Evolutionary conservation across 1,140 invertebrate genomes (phyloP).

Genomic region (Prorops nasuta): DNA sequence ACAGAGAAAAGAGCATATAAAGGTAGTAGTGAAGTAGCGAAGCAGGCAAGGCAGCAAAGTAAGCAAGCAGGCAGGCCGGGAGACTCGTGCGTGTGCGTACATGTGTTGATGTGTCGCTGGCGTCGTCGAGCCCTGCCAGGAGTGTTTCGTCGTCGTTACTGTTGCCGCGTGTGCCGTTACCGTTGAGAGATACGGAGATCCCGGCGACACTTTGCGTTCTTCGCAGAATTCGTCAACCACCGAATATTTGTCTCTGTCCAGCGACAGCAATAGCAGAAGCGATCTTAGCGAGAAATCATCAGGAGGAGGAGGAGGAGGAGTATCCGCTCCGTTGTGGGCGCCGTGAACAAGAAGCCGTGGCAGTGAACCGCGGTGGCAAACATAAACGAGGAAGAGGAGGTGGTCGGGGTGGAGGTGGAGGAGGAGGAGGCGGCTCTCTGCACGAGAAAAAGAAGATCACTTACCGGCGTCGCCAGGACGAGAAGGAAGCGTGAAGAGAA

Average conservation of each 20-base stretch:
- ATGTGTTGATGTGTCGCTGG: conserved; percentile 40
- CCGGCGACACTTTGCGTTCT: conserved; percentile 9
- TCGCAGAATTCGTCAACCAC: conserved; percentile 8
- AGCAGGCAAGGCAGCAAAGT: no score
- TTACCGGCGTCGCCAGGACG: conserved; percentile 10
- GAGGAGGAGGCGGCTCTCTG: background rate
- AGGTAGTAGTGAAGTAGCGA: no score
- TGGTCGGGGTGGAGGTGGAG: conserved; percentile 10
- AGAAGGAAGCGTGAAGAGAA: conserved; percentile 2
- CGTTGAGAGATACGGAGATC: conserved; percentile 21
- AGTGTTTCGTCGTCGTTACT: conserved; percentile 27
- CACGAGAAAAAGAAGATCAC: conserved; percentile 2
- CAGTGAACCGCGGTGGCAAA: background rate
- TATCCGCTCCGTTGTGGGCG: conserved; percentile 1
- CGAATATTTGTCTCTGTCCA: no score
- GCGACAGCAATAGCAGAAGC: no score
- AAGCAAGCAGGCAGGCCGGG: conserved; percentile 7
- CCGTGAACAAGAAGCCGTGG: background rate
- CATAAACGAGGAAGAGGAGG: background rate
- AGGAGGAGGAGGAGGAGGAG: background rate
- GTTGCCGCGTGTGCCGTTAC: conserved; percentile 25
- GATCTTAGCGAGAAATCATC: no score
- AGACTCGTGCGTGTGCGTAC: conserved; percentile 25
- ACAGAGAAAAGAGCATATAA: no score
- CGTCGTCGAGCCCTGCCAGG: conserved; percentile 35